Evolutionary conservation across 2,113 vertebrate species (phyloP), one percentile per base, ranked within the genome.

Genomic region (Grammomys dolichurus): DNA sequence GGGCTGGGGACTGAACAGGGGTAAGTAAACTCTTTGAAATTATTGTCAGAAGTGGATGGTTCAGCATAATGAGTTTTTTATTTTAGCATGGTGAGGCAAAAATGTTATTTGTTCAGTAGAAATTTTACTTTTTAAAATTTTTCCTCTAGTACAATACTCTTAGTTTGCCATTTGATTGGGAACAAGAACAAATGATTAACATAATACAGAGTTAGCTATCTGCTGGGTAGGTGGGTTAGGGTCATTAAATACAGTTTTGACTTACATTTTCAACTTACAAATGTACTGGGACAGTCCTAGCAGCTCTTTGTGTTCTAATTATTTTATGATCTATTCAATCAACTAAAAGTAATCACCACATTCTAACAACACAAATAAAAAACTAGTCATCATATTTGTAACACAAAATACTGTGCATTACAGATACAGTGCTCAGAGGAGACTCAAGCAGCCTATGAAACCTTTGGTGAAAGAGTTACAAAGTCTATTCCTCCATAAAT

Each of bases 301-400:
- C 1, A 3, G 63, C 33, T 54, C 40, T 91, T 81, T 14, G 78
- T 75, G 76, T 92, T 96, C 86, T 94, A 60, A 92, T 87, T 77
- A 81, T 17, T 91, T 26, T 77, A 60, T 63, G 43, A 67, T 89
- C 46, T 90, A 86, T 36, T 36, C 28, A 94, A 91, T 91, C 82
- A 92, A 92, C n/a, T 90, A 31, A 92, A 96, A 95, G 36, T 92
- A 93, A 87, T 69, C 54, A 81, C 58, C 46, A 90, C 8, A 92
- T 95, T 56, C 75, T 85, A 94, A 88, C 92, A 92, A 94, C 67
- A 28, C 96, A 90, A 88, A 48, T 54, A 86, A 72, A 97, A 97
- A 78, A 89, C 75, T 77, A 86, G 54, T 54, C 69, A 91, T 87
- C 20, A 22, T 65, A 93, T 46, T 48, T 92, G 60, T 14, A 93